These are phyloP conservation scores for Drosophila bunnanda DNA, from an alignment of 2,888 invertebrate species.

Conservation along the genomic window DNA sequence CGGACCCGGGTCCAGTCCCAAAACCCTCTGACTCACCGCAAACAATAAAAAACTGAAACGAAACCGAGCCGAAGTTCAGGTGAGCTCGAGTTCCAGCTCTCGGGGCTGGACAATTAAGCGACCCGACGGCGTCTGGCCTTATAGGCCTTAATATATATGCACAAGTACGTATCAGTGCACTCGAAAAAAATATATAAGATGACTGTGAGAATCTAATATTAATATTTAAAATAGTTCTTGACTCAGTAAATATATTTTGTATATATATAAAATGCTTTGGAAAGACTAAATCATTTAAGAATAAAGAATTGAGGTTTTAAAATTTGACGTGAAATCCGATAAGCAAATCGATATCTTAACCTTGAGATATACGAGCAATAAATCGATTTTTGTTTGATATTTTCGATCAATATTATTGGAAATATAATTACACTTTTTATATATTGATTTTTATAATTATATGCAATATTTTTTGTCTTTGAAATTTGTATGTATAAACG, in stretches of 20 bases:
- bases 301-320: too few species aligned
- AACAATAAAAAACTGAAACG: slow-evolving; percentile 41
- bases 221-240: neutral
- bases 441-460: too few species aligned
- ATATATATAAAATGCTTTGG: too few species aligned
- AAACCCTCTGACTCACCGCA: slow-evolving; percentile 43
- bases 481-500: too few species aligned
- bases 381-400: too few species aligned
- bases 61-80: slow-evolving; percentile 21
- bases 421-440: too few species aligned
- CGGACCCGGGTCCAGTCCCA: slow-evolving; percentile 22
- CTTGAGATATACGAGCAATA: too few species aligned
- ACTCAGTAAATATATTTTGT: rapidly evolving
- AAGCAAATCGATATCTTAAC: too few species aligned
- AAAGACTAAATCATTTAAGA: too few species aligned
- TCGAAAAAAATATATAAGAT: neutral
- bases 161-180: slow-evolving; percentile 27
- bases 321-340: too few species aligned
- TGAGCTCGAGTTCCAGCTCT: slow-evolving; percentile 14
- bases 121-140: slow-evolving; percentile 48
- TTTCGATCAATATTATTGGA: too few species aligned
- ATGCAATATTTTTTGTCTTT: too few species aligned
- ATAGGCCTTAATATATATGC: slow-evolving; percentile 13
- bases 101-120: slow-evolving; percentile 70
- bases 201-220: rapidly evolving